A percentile compares a stretch with the other conserved stretches of the same genome.
Conservation (phyloP, 2,888 invertebrate genomes). For the Aromia moschata region DNA sequence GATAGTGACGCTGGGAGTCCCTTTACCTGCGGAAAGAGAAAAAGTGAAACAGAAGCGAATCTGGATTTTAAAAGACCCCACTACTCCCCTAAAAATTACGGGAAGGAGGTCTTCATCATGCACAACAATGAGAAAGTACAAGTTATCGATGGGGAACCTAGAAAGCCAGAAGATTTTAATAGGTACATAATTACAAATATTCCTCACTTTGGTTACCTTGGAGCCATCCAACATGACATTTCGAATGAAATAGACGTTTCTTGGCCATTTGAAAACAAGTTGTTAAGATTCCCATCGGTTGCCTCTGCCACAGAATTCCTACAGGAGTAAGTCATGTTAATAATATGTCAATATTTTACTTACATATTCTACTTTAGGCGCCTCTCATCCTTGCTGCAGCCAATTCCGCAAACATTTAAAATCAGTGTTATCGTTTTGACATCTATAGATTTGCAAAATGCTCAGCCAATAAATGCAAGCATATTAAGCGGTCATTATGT, state of each 20-base stretch:
- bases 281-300: slow-evolving; percentile 46
- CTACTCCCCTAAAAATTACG: slow-evolving; percentile 14
- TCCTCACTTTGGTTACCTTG: slow-evolving; percentile 53
- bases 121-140: slow-evolving; percentile 30
- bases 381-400: slow-evolving; percentile 48
- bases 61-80: neutral
- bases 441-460: slow-evolving; percentile 42
- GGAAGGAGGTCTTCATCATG: slow-evolving; percentile 24
- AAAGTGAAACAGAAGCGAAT: slow-evolving; percentile 1
- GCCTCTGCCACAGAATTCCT: slow-evolving; percentile 42
- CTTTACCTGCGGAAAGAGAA: neutral
- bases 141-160: slow-evolving; percentile 33
- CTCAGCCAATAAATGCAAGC: slow-evolving; percentile 48
- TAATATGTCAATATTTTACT: no score
- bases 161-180: slow-evolving; percentile 43
- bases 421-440: slow-evolving; percentile 49
- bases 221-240: slow-evolving; percentile 42
- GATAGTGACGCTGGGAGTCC: slow-evolving; percentile 14
- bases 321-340: slow-evolving; percentile 49
- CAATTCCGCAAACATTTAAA: slow-evolving; percentile 51
- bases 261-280: slow-evolving; percentile 51
- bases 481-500: slow-evolving; percentile 56
- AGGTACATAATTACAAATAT: slow-evolving; percentile 53
- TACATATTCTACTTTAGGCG: slow-evolving; percentile 43
- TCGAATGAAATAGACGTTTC: slow-evolving; percentile 47